Conservation (phyloP, 2,113 vertebrate species). For the Seriola rivoliana region DNA sequence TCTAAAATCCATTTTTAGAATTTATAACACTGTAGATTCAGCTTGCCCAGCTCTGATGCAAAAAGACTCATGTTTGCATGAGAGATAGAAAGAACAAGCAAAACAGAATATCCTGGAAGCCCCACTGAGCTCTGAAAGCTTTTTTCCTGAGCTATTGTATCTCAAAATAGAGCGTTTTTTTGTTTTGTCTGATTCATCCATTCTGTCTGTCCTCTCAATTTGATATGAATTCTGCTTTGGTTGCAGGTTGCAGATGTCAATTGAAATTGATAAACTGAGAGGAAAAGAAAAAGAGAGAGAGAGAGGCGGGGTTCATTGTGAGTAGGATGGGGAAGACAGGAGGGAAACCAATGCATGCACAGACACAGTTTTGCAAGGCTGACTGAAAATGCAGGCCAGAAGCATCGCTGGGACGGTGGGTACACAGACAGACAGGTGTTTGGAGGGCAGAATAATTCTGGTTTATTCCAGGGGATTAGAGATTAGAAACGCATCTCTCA, state of each 20-base stretch:
- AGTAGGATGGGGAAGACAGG: too few species aligned
- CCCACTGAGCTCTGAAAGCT: background rate
- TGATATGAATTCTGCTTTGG: constrained; percentile 5
- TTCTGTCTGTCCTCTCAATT: constrained; percentile 5
- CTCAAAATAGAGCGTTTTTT: background rate
- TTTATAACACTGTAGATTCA: background rate
- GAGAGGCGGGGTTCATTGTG: background rate
- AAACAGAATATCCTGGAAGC: constrained; percentile 4
- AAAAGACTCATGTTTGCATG: background rate
- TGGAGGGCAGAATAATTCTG: constrained; percentile 35
- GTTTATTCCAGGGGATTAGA: constrained; percentile 58
- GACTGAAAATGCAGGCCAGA: background rate
- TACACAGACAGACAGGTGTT: constrained; percentile 18
- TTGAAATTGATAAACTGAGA: constrained; percentile 9
- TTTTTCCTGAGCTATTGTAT: background rate
- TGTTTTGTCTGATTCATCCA: background rate
- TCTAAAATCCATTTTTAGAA: background rate
- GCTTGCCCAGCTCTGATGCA: background rate
- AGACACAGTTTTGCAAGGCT: background rate
- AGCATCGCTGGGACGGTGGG: background rate
- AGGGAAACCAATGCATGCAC: background rate
- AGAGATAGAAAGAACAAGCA: background rate
- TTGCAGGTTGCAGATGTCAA: background rate
- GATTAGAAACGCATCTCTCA: constrained; percentile 37
- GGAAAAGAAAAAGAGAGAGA: background rate